Evolutionary conservation across 2,113 vertebrate species (phyloP), one percentile per base, ranked within the genome.

Genomic region (Fregetta grallaria): DNA sequence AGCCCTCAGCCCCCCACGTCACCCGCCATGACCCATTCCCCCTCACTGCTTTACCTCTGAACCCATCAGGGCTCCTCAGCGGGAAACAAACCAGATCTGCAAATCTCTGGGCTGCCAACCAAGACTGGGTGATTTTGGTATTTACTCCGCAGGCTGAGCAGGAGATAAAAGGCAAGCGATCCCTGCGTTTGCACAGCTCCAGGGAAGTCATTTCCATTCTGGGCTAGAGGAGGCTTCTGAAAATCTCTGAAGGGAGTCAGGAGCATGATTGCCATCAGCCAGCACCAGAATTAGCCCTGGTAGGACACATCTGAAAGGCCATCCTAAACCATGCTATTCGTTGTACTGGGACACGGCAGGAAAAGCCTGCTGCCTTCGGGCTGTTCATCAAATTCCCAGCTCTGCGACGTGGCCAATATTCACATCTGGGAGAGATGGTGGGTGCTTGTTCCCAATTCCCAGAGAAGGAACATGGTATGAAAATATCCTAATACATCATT

Each of bases 401-500:
- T 56, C 53, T 67, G 34, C 27, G 61, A 3, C 0, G 5, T 1
- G 30, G 15, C 34, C 22, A 42, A 8, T 20, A 50, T 11, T 52
- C 45, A 22, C 23, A 0, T 8, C 59, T 45, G 19, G 36, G 44
- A 53, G 21, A 58, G 15, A 8, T 4, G 29, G 15, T 9, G 32
- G 45, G n/a, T 21, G 62, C 34, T 45, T 66, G 18, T 36, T 76
- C 47, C 55, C 63, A 76, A 8, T 45, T 66, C 68, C 52, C 61
- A 58, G 47, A 1, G 2, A n/a, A 58, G 55, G 38, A 50, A 73
- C 56, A 27, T 3, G 1, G 0, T 12, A 10, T 1, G 0, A 73
- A 53, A n/a, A 38, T 1, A 0, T 61, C 55, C 50, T 20, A 25
- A 23, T 7, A 7, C 0, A 0, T n/a, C 55, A 13, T 44, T 53